Percentiles rank a stretch among this genome's conserved stretches.
Conservation (phyloP, 2,888 invertebrate genomes). For the Syrista parreyssii region DNA sequence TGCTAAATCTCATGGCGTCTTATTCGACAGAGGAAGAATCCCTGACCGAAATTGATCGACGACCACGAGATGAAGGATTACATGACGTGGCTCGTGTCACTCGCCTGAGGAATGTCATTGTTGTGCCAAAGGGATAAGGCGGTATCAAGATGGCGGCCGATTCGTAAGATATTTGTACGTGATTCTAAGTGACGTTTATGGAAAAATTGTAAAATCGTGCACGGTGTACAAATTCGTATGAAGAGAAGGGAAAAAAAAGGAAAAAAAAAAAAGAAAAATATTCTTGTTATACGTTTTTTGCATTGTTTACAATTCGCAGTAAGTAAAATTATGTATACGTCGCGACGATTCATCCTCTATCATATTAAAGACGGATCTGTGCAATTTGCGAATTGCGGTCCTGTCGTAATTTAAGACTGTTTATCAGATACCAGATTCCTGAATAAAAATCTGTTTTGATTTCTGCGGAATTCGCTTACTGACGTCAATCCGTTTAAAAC, state of each 20-base stretch:
- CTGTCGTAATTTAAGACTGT: conserved; percentile 45
- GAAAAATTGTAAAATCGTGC: background rate
- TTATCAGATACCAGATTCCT: conserved; percentile 45
- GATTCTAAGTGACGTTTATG: background rate
- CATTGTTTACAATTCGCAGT: background rate
- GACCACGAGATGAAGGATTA: conserved; percentile 2
- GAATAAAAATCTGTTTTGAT: conserved; percentile 50
- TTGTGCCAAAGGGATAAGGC: background rate
- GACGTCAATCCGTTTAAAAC: conserved; percentile 17
- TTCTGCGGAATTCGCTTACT: conserved; percentile 30
- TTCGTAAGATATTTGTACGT: background rate
- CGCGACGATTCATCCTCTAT: background rate
- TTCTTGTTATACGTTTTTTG: background rate
- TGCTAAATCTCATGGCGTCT: background rate
- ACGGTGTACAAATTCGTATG: too few relatives aligned
- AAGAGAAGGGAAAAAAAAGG: too few relatives aligned
- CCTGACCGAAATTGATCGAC: conserved; percentile 29
- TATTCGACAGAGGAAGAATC: conserved; percentile 14
- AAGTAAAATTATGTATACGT: background rate
- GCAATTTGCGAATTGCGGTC: conserved; percentile 8
- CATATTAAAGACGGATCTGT: background rate
- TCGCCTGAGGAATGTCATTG: background rate
- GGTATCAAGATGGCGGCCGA: too few relatives aligned
- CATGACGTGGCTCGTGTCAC: background rate
- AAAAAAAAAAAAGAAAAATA: too few relatives aligned